Percentiles rank a stretch among this genome's conserved stretches.
These are phyloP conservation scores for Dromas ardeola DNA, from an alignment of 2,113 vertebrate genomes.

Conservation along the genomic window DNA sequence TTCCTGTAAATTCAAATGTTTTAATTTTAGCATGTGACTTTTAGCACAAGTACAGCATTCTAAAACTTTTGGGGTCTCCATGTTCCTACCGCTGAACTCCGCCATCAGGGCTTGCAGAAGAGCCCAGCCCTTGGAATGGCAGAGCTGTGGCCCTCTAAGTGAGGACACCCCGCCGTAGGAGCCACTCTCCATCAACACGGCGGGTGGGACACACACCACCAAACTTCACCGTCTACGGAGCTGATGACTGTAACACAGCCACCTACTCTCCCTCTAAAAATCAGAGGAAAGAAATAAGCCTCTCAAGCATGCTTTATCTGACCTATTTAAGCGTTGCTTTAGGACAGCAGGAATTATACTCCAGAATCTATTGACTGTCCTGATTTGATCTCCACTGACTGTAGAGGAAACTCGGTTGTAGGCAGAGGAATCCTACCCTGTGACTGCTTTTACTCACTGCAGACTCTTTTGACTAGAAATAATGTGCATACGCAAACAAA, in stretches of 20 bases:
- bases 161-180: neutral
- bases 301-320: neutral
- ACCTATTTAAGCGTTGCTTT: neutral
- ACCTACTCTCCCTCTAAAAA: neutral
- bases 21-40: neutral
- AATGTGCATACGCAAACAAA: neutral
- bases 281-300: neutral
- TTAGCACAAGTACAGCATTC: neutral
- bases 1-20: neutral
- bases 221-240: neutral
- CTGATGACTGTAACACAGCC: neutral
- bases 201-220: neutral
- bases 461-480: neutral
- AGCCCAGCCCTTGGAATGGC: neutral
- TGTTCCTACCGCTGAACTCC: accelerated
- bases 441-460: neutral
- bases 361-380: neutral
- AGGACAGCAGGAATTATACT: neutral
- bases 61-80: neutral
- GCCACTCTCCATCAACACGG: neutral
- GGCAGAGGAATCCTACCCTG: neutral
- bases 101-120: neutral
- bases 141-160: accelerated
- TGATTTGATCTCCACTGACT: neutral
- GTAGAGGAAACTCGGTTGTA: neutral